A percentile compares a stretch with the other conserved stretches of the same genome.
Evolutionary conservation across 2,113 vertebrate genomes (phyloP).

Genomic region (Tapirus terrestris): DNA sequence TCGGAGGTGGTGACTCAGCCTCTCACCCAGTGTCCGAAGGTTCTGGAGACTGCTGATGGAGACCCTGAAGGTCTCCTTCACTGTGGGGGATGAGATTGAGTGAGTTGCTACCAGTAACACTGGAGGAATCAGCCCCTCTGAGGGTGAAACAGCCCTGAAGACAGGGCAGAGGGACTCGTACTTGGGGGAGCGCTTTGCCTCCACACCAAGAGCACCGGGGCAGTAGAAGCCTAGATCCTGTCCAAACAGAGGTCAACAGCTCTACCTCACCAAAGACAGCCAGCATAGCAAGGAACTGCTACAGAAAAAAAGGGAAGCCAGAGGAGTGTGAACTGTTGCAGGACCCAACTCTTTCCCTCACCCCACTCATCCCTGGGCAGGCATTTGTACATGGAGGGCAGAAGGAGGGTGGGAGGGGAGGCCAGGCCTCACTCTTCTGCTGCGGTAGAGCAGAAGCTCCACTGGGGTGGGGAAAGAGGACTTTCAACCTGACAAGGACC

Average conservation of each 20-base stretch:
- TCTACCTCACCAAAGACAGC: not conserved
- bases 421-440: not conserved
- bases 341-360: not conserved
- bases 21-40: not conserved
- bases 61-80: not conserved
- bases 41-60: not conserved
- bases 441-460: not conserved
- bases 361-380: not conserved
- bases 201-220: not conserved
- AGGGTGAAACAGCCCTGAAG: not conserved
- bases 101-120: not conserved
- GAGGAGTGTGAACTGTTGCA: rapidly evolving
- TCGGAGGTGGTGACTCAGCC: not conserved
- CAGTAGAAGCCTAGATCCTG: not conserved
- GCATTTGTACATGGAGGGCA: too few relatives aligned
- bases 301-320: not conserved
- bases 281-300: not conserved
- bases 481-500: not conserved
- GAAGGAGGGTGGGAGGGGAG: rapidly evolving
- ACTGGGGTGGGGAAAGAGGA: too few relatives aligned
- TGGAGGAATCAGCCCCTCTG: too few relatives aligned
- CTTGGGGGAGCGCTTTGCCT: too few relatives aligned
- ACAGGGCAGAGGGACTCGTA: too few relatives aligned
- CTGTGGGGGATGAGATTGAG: not conserved
- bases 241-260: not conserved